Conservation (phyloP, 1,140 invertebrate genomes). For the Drosophila aff. region DNA sequence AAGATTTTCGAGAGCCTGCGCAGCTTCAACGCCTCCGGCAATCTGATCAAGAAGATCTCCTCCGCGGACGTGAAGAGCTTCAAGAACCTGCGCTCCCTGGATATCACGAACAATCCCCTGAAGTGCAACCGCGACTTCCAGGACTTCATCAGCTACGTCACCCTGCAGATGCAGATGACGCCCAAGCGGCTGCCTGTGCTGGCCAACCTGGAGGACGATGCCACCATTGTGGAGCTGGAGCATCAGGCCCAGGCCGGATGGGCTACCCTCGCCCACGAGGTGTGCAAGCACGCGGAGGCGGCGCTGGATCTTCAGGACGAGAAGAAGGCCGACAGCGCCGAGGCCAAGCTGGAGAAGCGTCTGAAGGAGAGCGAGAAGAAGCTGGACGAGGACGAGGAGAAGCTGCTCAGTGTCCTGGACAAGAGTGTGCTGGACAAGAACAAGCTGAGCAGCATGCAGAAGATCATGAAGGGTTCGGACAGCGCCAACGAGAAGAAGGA, state of each 20-base stretch:
- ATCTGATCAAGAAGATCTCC: slow-evolving; percentile 87
- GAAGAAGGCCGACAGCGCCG: slow-evolving; percentile 48
- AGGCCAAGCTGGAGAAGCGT: slow-evolving; percentile 75
- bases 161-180: slow-evolving; percentile 85
- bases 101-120: slow-evolving; percentile 88
- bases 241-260: slow-evolving; percentile 61
- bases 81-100: slow-evolving; percentile 87
- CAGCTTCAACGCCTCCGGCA: slow-evolving; percentile 87
- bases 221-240: slow-evolving; percentile 47
- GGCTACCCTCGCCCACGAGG: slow-evolving; percentile 68
- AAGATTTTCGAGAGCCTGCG: slow-evolving; percentile 86
- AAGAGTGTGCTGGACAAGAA: slow-evolving; percentile 76
- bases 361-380: slow-evolving; percentile 84
- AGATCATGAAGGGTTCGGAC: slow-evolving; percentile 85
- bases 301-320: slow-evolving; percentile 19
- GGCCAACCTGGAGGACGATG: slow-evolving; percentile 85
- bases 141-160: slow-evolving; percentile 87
- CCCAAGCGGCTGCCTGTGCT: slow-evolving; percentile 85
- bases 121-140: slow-evolving; percentile 88
- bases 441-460: slow-evolving; percentile 74
- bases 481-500: slow-evolving; percentile 69
- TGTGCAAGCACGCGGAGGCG: slow-evolving; percentile 70
- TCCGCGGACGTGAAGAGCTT: slow-evolving; percentile 86
- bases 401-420: slow-evolving; percentile 69
- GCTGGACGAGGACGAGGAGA: slow-evolving; percentile 83